These are phyloP conservation scores for Agonopterix subpropinquella DNA, from an alignment of 2,888 invertebrate species.

Conservation along the genomic window DNA sequence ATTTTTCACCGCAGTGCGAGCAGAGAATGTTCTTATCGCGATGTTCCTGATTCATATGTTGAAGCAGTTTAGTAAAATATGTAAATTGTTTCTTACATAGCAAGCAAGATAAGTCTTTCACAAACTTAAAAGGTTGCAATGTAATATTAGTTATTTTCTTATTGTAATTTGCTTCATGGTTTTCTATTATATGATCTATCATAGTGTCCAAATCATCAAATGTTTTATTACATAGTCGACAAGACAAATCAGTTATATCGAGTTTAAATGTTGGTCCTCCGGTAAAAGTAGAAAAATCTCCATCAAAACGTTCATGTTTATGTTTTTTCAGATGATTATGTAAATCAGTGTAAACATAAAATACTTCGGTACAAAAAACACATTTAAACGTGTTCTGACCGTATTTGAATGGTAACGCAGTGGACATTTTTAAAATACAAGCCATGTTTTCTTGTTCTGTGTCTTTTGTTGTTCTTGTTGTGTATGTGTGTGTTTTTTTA, in stretches of 20 bases:
- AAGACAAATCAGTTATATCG: conserved; percentile 5
- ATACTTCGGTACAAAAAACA: conserved; percentile 2
- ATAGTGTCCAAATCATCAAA: conserved; percentile 14
- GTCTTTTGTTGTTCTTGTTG: no score
- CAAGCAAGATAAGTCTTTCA: conserved; percentile 25
- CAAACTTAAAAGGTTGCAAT: conserved; percentile 24
- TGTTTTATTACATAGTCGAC: conserved; percentile 13
- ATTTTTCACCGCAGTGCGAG: conserved; percentile 23
- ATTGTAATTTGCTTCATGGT: conserved; percentile 10
- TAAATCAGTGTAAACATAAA: conserved; percentile 11
- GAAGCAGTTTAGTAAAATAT: conserved; percentile 26
- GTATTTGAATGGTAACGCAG: conserved; percentile 17
- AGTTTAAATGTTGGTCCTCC: not conserved
- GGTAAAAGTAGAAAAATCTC: not conserved
- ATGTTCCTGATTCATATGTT: conserved; percentile 29
- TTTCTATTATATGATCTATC: conserved; percentile 16
- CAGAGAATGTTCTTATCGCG: conserved; percentile 25
- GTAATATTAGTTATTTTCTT: no score
- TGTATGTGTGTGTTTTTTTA: no score
- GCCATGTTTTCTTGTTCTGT: conserved; percentile 11
- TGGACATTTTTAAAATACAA: conserved; percentile 15
- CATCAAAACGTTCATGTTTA: conserved; percentile 7
- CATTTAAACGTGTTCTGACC: no score
- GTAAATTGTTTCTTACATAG: conserved; percentile 20
- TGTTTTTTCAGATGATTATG: conserved; percentile 10